phyloP scores from a whole-genome alignment of 2,797 vertebrate species.

The Chaetophractus vellerosus region DNA sequence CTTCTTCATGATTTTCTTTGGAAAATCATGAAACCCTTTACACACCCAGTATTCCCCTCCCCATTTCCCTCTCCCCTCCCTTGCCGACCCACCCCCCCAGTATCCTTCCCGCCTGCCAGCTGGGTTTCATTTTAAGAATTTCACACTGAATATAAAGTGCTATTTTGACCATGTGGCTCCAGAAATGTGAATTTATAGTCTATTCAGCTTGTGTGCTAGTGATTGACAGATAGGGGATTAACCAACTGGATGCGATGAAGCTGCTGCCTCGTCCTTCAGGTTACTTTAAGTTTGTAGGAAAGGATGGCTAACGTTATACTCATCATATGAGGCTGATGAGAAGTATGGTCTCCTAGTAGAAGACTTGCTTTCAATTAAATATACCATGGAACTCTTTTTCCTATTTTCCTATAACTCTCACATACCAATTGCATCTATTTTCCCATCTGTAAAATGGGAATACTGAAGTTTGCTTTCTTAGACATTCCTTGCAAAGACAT shows the following conservation, averaged over 20 bases:
- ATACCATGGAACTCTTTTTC: background rate
- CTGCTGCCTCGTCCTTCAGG: constrained; percentile 49
- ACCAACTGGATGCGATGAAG: constrained; percentile 66
- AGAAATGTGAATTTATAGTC: constrained; percentile 85
- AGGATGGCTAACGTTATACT: background rate
- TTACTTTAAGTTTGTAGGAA: constrained; percentile 18
- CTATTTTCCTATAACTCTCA: background rate
- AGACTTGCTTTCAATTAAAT: background rate
- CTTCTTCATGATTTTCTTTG: background rate
- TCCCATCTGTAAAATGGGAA: constrained; percentile 40
- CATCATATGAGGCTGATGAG: background rate
- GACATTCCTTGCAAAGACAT: background rate
- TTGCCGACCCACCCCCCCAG: background rate
- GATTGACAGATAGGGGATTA: constrained; percentile 82
- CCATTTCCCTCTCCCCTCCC: background rate
- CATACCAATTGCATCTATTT: background rate
- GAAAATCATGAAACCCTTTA: constrained; percentile 69
- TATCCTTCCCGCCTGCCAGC: constrained; percentile 81
- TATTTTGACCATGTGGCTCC: constrained; percentile 87
- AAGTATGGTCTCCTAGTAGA: background rate
- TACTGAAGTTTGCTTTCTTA: background rate
- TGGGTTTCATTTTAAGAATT: constrained; percentile 88
- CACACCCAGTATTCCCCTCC: constrained; percentile 72
- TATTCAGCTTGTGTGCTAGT: constrained; percentile 78
- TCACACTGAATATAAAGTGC: constrained; percentile 87